These are phyloP conservation scores for Leptopilina syphax DNA, from an alignment of 2,888 invertebrate species.

Conservation along the genomic window DNA sequence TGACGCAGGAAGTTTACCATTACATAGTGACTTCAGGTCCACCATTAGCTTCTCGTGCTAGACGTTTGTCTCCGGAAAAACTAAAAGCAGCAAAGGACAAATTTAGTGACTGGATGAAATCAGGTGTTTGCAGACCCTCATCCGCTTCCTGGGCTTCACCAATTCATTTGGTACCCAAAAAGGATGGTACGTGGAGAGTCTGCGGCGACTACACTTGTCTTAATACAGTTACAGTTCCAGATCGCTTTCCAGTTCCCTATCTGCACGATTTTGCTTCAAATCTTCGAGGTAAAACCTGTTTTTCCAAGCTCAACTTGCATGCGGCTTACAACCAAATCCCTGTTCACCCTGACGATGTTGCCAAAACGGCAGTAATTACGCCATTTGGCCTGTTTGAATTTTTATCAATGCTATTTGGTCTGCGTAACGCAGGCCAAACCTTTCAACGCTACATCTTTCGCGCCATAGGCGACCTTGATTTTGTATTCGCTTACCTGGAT, in stretches of 20 bases:
- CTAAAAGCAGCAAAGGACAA: not conserved
- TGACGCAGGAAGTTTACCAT: conserved; percentile 54
- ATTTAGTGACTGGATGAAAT: not conserved
- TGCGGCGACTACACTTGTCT: conserved; percentile 62
- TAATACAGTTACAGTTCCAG: conserved; percentile 65
- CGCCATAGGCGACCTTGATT: conserved; percentile 54
- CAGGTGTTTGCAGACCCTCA: not conserved
- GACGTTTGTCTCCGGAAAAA: not conserved
- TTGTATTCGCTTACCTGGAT: conserved; percentile 52
- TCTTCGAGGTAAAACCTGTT: conserved; percentile 60
- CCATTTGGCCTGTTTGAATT: conserved; percentile 48
- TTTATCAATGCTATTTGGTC: not conserved
- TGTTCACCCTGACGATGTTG: conserved; percentile 66
- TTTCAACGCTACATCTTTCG: no score
- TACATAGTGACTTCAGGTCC: conserved; percentile 68
- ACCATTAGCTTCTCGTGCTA: conserved; percentile 60
- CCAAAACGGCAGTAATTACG: conserved; percentile 71
- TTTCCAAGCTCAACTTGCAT: conserved; percentile 65
- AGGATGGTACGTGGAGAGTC: conserved; percentile 53
- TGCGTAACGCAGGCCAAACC: conserved; percentile 61
- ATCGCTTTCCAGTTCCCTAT: conserved; percentile 69
- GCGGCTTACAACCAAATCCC: conserved; percentile 73
- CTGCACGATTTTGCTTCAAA: conserved; percentile 64
- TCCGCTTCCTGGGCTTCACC: conserved; percentile 69
- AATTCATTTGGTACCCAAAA: conserved; percentile 55